Conservation (phyloP, 2,888 invertebrate species). For the Cephus rjabovi region DNA sequence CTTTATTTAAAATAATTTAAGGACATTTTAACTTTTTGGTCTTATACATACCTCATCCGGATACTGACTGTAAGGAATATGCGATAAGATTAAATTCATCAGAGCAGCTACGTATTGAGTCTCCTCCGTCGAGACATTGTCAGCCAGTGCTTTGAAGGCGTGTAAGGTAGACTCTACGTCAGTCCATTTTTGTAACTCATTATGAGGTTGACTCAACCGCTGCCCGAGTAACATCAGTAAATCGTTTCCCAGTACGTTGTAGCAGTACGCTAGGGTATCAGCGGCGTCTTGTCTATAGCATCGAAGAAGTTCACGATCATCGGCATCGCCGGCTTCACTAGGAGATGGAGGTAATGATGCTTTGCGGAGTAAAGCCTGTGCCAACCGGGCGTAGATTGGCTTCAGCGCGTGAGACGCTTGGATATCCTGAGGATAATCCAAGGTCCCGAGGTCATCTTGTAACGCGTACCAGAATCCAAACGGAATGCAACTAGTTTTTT, state of each 20-base stretch:
- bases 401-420: constrained; percentile 67
- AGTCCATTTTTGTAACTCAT: constrained; percentile 69
- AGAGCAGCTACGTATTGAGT: constrained; percentile 68
- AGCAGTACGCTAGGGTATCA: constrained; percentile 89
- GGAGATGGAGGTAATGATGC: constrained; percentile 76
- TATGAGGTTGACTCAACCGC: constrained; percentile 72
- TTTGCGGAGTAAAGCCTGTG: constrained; percentile 82
- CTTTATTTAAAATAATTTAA: neutral
- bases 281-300: constrained; percentile 90
- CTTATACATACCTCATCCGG: constrained; percentile 50
- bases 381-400: constrained; percentile 83
- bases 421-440: constrained; percentile 52
- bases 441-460: constrained; percentile 72
- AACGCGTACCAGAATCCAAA: constrained; percentile 94
- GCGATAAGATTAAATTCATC: constrained; percentile 55
- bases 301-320: constrained; percentile 87
- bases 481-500: constrained; percentile 85
- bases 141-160: constrained; percentile 70
- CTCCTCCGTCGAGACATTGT: constrained; percentile 65
- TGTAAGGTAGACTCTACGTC: constrained; percentile 69
- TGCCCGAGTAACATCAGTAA: constrained; percentile 78
- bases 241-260: constrained; percentile 81
- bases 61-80: constrained; percentile 57
- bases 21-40: neutral
- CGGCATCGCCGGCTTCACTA: constrained; percentile 67